Percentiles rank a stretch among this genome's conserved stretches.
Conservation (phyloP, 2,888 invertebrate genomes). For the Brenthis daphne region DNA sequence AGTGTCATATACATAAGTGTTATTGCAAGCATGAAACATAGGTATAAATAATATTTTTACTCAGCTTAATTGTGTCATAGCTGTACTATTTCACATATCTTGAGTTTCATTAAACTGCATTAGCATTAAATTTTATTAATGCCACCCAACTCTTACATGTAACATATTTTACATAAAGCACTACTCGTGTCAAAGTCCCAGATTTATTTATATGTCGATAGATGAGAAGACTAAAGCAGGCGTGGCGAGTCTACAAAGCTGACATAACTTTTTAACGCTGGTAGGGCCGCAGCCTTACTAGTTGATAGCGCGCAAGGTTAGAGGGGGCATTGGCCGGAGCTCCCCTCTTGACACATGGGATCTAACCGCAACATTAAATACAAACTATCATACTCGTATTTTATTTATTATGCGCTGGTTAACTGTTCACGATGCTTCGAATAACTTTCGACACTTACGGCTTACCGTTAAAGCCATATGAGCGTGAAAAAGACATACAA, state of each 20-base stretch:
- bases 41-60: neutral
- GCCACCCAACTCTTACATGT: too few relatives aligned
- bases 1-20: neutral
- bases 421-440: neutral
- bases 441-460: neutral
- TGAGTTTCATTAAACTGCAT: too few relatives aligned
- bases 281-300: constrained; percentile 34
- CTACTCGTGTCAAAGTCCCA: too few relatives aligned
- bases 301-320: constrained; percentile 61
- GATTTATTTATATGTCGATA: too few relatives aligned
- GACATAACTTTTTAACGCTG: constrained; percentile 5
- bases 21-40: neutral
- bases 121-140: too few relatives aligned
- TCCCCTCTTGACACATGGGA: constrained; percentile 48
- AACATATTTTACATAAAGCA: too few relatives aligned
- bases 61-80: too few relatives aligned
- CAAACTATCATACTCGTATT: constrained; percentile 26
- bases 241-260: neutral
- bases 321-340: constrained; percentile 59
- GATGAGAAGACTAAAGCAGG: too few relatives aligned
- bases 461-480: neutral
- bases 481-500: neutral
- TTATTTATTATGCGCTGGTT: constrained; percentile 1
- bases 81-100: too few relatives aligned
- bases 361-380: constrained; percentile 39